Base-by-base conservation (phyloP, 1,140 invertebrate species). In the Pachypsylla venusta region DNA sequence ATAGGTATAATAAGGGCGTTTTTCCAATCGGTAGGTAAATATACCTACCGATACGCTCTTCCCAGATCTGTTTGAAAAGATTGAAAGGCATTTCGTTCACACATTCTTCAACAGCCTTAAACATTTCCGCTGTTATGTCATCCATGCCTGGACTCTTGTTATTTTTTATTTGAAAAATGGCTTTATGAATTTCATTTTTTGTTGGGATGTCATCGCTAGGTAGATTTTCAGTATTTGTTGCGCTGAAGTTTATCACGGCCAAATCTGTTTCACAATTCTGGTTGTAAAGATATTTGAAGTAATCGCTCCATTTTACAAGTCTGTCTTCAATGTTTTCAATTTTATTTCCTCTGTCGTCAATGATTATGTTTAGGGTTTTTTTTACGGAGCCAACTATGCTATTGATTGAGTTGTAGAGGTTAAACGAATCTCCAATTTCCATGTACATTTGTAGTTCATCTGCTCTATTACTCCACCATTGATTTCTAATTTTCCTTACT, bases 11-110 rank as follows among this genome's bases (percentile, higher is more conserved):
- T 62, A 24, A 66, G 58, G 3, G 42, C 61, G 20, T 19, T 42
- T 60, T 60, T 66, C 66, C 64, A 67, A 7, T 66, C 61, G 12
- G 56, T 40, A 24, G 65, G 66, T 25, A 64, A 48, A 16, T 61
- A 58, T 62, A n/a, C n/a, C n/a, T n/a, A n/a, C n/a, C n/a, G n/a
- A n/a, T n/a, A n/a, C 63, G 58, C 30, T 39, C 54, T 59, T 42
- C 56, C 62, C 62, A 64, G 16, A 57, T 60, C 25, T 48, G n/a
- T 12, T 27, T 26, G 12, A 60, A 56, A 2, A 60, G 13, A 14
- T 25, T 24, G 25, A 19, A 27, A 16, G 56, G 39, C 20, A 42
- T 58, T n/a, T 22, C 39, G 7, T 10, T 7, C 30, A 35, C 30
- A n/a, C 30, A 35, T 7, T 35, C n/a, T 35, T 35, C 30, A 10